These are phyloP conservation scores for Corythoichthys intestinalis DNA, from an alignment of 2,113 vertebrate species.

Conservation along the genomic window DNA sequence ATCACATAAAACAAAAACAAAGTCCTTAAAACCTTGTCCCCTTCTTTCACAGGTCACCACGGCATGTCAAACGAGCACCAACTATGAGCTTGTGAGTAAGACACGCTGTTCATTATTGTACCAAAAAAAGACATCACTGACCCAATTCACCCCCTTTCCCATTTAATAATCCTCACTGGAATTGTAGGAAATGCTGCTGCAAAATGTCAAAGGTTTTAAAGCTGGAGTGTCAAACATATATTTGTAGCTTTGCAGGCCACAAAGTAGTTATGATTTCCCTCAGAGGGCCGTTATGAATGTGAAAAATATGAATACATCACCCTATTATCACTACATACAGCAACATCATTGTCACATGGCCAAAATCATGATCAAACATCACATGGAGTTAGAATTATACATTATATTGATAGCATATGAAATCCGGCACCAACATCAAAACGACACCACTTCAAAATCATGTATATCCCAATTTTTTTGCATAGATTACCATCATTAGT, in stretches of 20 bases:
- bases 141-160: background rate
- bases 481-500: no score
- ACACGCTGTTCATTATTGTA: background rate
- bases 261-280: background rate
- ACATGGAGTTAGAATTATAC: no score
- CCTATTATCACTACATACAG: no score
- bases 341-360: no score
- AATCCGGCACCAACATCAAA: no score
- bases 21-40: conserved; percentile 12
- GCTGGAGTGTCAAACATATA: background rate
- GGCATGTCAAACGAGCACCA: conserved; percentile 57
- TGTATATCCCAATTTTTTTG: no score
- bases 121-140: conserved; percentile 1
- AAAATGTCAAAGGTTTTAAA: conserved; percentile 24
- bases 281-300: background rate
- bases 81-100: conserved; percentile 63
- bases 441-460: no score
- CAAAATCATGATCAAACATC: no score
- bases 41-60: conserved; percentile 55
- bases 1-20: background rate
- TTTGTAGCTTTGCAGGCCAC: background rate
- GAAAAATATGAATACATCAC: background rate
- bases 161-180: conserved; percentile 15
- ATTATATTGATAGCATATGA: no score
- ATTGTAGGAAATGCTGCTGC: conserved; percentile 10